Conservation (phyloP, 2,888 invertebrate species). For the Lacanobia wlatinum region DNA sequence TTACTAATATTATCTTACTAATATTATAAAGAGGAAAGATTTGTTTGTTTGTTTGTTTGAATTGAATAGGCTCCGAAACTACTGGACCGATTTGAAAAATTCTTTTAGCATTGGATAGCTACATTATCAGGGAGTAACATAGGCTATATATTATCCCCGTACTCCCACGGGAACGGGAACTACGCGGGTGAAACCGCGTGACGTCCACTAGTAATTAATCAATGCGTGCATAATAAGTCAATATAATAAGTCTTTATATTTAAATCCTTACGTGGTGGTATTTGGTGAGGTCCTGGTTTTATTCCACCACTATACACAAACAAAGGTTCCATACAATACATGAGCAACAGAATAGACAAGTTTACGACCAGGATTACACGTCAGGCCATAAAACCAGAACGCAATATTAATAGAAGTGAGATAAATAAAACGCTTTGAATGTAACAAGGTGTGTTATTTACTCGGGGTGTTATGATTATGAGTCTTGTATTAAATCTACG, state of each 20-base stretch:
- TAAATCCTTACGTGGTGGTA: neutral
- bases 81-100: too few species aligned
- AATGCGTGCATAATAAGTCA: too few species aligned
- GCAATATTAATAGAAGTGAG: conserved; percentile 44
- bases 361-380: conserved; percentile 53
- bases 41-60: too few species aligned
- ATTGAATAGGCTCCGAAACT: too few species aligned
- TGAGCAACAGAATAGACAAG: conserved; percentile 20
- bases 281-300: neutral
- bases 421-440: conserved; percentile 42
- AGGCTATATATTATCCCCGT: too few species aligned
- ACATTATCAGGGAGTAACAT: too few species aligned
- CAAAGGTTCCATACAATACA: conserved; percentile 14
- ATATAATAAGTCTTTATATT: neutral
- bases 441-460: conserved; percentile 16
- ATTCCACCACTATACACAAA: conserved; percentile 14
- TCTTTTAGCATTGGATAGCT: too few species aligned
- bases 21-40: too few species aligned
- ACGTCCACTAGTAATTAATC: too few species aligned
- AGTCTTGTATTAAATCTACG: conserved; percentile 10
- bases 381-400: conserved; percentile 45
- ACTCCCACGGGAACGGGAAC: too few species aligned
- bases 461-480: neutral
- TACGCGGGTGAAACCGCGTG: too few species aligned
- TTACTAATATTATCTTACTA: too few species aligned